A percentile compares a stretch with the other conserved stretches of the same genome.
Evolutionary conservation across 2,797 vertebrate species (phyloP).

Genomic region (Merluccius polli): DNA sequence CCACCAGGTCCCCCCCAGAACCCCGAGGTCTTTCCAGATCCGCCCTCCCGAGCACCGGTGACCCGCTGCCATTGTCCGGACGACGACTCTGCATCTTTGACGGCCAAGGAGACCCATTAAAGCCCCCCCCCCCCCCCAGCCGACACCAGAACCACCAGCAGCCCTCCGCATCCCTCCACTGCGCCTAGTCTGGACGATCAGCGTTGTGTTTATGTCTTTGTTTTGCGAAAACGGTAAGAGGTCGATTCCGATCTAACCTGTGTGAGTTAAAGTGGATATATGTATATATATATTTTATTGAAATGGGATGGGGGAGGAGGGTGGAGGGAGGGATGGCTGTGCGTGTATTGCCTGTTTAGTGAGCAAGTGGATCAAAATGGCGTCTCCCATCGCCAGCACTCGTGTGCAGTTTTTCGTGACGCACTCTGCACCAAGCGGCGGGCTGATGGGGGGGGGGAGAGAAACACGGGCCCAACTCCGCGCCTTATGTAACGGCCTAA

Average conservation of each 20-base stretch:
- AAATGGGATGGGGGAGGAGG: not conserved
- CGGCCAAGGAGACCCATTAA: slow-evolving; percentile 15
- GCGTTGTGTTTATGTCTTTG: slow-evolving; percentile 99
- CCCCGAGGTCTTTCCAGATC: slow-evolving; percentile 53
- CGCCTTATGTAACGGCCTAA: too few species aligned
- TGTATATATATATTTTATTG: too few species aligned
- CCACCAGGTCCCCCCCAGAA: slow-evolving; percentile 16
- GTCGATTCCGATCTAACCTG: not conserved
- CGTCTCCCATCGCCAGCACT: slow-evolving; percentile 66
- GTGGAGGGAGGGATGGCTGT: not conserved
- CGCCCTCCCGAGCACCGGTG: slow-evolving; percentile 30
- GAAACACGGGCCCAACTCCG: not conserved
- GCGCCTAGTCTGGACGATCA: slow-evolving; percentile 91
- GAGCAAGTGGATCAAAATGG: slow-evolving; percentile 75
- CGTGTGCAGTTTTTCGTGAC: slow-evolving; percentile 71
- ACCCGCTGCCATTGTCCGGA: slow-evolving; percentile 40
- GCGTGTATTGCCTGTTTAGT: slow-evolving; percentile 26
- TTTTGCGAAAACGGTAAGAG: slow-evolving; percentile 96
- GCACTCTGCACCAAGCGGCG: slow-evolving; percentile 75
- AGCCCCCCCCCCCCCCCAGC: slow-evolving; percentile 47
- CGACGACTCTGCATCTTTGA: slow-evolving; percentile 42
- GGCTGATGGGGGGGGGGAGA: slow-evolving; percentile 23
- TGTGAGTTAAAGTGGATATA: not conserved
- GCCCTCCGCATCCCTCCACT: slow-evolving; percentile 80
- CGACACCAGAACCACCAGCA: slow-evolving; percentile 45